phyloP scores from a whole-genome alignment of 2,888 invertebrate genomes.

The Operophtera brumata region DNA sequence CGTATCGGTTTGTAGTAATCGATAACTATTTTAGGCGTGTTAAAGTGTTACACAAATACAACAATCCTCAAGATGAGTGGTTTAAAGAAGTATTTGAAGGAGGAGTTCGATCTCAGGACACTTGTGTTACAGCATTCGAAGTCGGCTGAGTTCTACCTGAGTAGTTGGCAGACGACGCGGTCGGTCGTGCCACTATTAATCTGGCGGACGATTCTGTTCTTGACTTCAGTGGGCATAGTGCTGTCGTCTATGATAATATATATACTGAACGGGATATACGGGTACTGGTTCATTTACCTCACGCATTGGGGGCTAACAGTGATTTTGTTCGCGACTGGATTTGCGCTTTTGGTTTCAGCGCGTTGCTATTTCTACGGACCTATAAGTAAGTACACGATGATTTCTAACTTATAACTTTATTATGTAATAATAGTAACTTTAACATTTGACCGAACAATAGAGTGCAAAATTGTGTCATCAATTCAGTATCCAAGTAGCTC shows the following conservation, averaged over 20 bases:
- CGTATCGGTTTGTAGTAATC: conserved; percentile 39
- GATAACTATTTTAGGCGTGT: conserved; percentile 35
- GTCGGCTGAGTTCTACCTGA: conserved; percentile 65
- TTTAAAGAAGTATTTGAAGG: conserved; percentile 59
- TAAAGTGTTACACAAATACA: conserved; percentile 30
- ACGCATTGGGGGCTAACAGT: conserved; percentile 77
- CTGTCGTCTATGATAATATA: conserved; percentile 58
- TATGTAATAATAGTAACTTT: no score
- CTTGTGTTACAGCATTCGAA: conserved; percentile 60
- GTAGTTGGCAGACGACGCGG: conserved; percentile 67
- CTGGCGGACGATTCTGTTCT: conserved; percentile 60
- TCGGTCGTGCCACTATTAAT: conserved; percentile 64
- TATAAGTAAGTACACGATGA: conserved; percentile 57
- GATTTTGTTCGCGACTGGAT: conserved; percentile 58
- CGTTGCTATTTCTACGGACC: conserved; percentile 65
- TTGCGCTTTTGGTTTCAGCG: conserved; percentile 59
- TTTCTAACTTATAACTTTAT: neutral
- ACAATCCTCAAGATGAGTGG: conserved; percentile 54
- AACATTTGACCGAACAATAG: no score
- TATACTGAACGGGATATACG: conserved; percentile 43
- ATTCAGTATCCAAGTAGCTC: no score
- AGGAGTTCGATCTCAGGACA: conserved; percentile 56
- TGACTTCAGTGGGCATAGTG: conserved; percentile 57
- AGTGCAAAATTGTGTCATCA: no score
- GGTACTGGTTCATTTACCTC: conserved; percentile 76